phyloP scores from a whole-genome alignment of 2,113 vertebrate species.

The Melanocharis versteri region DNA sequence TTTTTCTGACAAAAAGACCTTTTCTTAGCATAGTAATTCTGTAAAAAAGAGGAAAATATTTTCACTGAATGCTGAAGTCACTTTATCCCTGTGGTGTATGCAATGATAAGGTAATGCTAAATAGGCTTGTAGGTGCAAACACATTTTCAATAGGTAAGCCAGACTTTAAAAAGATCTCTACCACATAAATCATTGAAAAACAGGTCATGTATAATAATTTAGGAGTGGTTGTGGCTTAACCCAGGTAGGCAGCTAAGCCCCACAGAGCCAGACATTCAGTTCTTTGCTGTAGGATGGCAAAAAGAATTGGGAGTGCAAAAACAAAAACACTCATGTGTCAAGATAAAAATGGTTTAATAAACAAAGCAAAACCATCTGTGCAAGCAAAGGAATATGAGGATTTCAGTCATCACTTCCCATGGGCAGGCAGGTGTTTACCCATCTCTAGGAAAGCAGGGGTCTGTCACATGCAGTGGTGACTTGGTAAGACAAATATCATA shows the following conservation, averaged over 20 bases:
- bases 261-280: fast-evolving
- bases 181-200: not conserved
- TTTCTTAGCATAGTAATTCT: not conserved
- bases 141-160: not conserved
- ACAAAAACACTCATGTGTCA: not conserved
- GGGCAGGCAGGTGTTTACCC: not conserved
- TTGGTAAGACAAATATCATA: not conserved
- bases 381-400: not conserved
- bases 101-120: not conserved
- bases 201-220: not conserved
- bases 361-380: not conserved
- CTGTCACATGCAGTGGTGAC: fast-evolving
- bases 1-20: not conserved
- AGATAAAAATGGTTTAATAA: not conserved
- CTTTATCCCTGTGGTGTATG: not conserved
- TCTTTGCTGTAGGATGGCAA: not conserved
- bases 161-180: not conserved
- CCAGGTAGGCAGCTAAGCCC: not conserved
- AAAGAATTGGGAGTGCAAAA: not conserved
- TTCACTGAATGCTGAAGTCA: not conserved
- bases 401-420: not conserved
- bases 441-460: not conserved
- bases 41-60: not conserved
- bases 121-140: not conserved
- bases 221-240: not conserved